A percentile compares a stretch with the other conserved stretches of the same genome.
Evolutionary conservation across 2,797 vertebrate genomes (phyloP).

Genomic region (Smutsia gigantea): DNA sequence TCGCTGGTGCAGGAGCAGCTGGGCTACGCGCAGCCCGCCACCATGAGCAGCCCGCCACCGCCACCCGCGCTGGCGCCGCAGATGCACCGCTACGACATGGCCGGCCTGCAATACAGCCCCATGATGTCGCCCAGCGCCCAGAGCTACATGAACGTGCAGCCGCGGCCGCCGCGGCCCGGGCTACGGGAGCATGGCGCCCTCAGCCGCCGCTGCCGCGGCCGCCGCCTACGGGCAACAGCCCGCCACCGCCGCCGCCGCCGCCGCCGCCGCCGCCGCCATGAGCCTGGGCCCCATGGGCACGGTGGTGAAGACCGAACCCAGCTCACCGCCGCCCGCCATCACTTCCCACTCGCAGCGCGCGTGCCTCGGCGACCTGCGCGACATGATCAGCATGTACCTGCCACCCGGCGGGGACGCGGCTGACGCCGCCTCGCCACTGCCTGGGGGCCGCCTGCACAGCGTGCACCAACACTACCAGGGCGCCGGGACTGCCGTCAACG

Average conservation of each 20-base stretch:
- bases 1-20: constrained; percentile 98
- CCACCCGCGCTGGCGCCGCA: constrained; percentile 97
- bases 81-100: constrained; percentile 99
- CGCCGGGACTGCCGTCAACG: constrained; percentile 96
- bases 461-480: constrained; percentile 98
- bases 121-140: constrained; percentile 98
- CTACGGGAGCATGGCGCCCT: constrained; percentile 89
- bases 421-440: constrained; percentile 94
- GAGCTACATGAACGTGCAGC: constrained; percentile 99
- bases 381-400: constrained; percentile 99
- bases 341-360: constrained; percentile 97
- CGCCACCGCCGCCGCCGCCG: constrained; percentile 93
- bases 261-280: constrained; percentile 91
- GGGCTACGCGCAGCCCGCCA: constrained; percentile 95
- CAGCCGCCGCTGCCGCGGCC: constrained; percentile 93
- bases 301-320: constrained; percentile 97
- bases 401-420: constrained; percentile 96
- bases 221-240: constrained; percentile 93
- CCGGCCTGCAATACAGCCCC: constrained; percentile 96
- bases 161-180: constrained; percentile 93
- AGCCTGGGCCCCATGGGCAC: constrained; percentile 95
- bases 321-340: constrained; percentile 96
- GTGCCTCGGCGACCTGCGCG: constrained; percentile 98
- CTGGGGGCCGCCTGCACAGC: constrained; percentile 95
- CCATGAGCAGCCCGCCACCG: constrained; percentile 96